These are phyloP conservation scores for Silurus asotus DNA, from an alignment of 2,113 vertebrate genomes.

Conservation along the genomic window DNA sequence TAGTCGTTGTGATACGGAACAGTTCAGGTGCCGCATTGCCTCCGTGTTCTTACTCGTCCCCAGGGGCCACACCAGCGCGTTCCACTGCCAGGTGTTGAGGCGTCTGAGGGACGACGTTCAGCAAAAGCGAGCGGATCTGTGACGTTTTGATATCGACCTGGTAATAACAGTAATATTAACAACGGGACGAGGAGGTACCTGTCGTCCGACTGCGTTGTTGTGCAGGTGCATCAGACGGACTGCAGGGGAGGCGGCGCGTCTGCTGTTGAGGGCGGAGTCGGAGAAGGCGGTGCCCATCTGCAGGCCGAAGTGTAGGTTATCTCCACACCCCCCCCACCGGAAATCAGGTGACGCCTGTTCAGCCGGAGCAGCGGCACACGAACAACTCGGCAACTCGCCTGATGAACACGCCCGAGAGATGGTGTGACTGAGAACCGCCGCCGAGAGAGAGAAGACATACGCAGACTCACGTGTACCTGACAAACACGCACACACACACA, in stretches of 20 bases:
- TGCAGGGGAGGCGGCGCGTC: conserved; percentile 53
- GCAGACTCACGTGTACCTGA: conserved; percentile 76
- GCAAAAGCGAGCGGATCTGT: too few species aligned
- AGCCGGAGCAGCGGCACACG: conserved; percentile 65
- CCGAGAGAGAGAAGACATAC: conserved; percentile 72
- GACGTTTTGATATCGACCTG: too few species aligned
- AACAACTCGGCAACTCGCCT: conserved; percentile 72
- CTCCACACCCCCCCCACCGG: conserved; percentile 78
- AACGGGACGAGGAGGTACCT: conserved; percentile 53
- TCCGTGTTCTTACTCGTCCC: too few species aligned
- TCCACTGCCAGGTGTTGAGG: too few species aligned
- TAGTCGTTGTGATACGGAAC: too few species aligned
- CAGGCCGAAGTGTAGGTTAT: conserved; percentile 75
- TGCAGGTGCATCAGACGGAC: conserved; percentile 70
- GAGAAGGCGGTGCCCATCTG: conserved; percentile 74
- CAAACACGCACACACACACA: not conserved
- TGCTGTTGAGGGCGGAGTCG: conserved; percentile 66
- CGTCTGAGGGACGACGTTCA: too few species aligned
- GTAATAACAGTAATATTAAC: not conserved
- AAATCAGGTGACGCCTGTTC: conserved; percentile 67
- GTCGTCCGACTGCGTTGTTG: conserved; percentile 72
- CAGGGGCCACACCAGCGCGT: too few species aligned
- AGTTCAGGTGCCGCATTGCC: too few species aligned
- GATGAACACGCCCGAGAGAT: conserved; percentile 73
- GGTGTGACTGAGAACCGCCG: conserved; percentile 64